These are phyloP conservation scores for Adelges cooleyi DNA, from an alignment of 1,140 invertebrate species.

Conservation along the genomic window DNA sequence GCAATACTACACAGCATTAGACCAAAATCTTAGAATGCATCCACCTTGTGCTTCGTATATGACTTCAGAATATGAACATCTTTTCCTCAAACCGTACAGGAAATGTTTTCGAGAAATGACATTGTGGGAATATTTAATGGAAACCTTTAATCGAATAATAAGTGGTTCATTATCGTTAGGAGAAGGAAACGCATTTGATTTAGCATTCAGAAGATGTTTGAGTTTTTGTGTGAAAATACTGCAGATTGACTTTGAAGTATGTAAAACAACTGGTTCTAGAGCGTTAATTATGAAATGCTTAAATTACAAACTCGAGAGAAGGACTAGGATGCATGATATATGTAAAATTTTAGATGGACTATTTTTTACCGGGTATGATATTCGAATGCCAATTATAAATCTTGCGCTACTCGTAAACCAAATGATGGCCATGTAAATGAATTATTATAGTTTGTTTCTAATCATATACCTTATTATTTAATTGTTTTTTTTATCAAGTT, in stretches of 20 bases:
- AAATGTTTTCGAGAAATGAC: neutral
- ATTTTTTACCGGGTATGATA: neutral
- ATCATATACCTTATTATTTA: too few relatives aligned
- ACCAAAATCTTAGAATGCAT: neutral
- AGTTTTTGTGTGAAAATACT: neutral
- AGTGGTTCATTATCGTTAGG: neutral
- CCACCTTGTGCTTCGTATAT: constrained; percentile 3
- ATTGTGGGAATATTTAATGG: neutral
- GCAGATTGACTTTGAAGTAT: neutral
- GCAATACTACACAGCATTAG: neutral
- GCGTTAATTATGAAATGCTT: neutral
- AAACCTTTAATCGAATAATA: neutral
- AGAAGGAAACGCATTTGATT: neutral
- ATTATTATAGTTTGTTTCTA: too few relatives aligned
- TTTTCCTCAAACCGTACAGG: neutral
- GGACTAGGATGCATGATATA: neutral
- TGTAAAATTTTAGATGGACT: neutral
- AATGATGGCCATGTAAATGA: neutral
- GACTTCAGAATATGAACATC: neutral
- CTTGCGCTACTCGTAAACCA: neutral
- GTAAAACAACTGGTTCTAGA: neutral
- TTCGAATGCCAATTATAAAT: neutral
- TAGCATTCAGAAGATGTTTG: neutral
- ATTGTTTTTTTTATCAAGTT: too few relatives aligned
- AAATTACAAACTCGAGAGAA: neutral